These are phyloP conservation scores for Pseudomyrmex sp. DNA, from an alignment of 1,140 invertebrate genomes.

Conservation along the genomic window DNA sequence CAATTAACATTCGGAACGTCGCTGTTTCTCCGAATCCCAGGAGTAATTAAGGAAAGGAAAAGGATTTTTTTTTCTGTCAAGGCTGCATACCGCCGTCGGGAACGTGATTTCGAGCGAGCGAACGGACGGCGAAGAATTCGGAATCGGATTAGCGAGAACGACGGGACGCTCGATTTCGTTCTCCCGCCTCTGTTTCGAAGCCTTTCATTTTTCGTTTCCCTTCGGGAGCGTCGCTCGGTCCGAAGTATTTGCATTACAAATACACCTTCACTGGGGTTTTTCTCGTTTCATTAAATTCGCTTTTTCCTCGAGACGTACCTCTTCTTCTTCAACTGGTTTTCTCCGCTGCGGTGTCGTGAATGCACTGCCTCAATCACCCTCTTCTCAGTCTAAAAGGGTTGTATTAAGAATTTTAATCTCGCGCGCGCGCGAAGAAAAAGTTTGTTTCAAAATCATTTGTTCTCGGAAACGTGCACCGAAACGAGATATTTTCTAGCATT, in stretches of 20 bases:
- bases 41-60: conserved; percentile 73
- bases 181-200: conserved; percentile 60
- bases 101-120: conserved; percentile 67
- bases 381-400: conserved; percentile 60
- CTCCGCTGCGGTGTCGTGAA: conserved; percentile 42
- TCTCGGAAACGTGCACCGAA: conserved; percentile 62
- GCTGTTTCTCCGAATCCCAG: conserved; percentile 59
- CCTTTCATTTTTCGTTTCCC: conserved; percentile 75
- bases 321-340: background rate
- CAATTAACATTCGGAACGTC: conserved; percentile 60
- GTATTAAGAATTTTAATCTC: conserved; percentile 73
- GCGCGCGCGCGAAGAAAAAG: conserved; percentile 8
- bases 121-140: conserved; percentile 71
- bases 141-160: conserved; percentile 74
- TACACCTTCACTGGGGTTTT: conserved; percentile 68
- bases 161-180: conserved; percentile 69
- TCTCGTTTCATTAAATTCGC: conserved; percentile 77
- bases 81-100: conserved; percentile 49
- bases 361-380: conserved; percentile 51
- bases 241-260: conserved; percentile 79
- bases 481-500: conserved; percentile 49
- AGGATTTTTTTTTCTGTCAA: conserved; percentile 69
- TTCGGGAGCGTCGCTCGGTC: conserved; percentile 11
- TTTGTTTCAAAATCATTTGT: conserved; percentile 56
- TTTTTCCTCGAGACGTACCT: conserved; percentile 53